Evolutionary conservation across 2,113 vertebrate genomes (phyloP), one percentile per base, ranked within the genome.

Genomic region (Periophthalmus modestus): DNA sequence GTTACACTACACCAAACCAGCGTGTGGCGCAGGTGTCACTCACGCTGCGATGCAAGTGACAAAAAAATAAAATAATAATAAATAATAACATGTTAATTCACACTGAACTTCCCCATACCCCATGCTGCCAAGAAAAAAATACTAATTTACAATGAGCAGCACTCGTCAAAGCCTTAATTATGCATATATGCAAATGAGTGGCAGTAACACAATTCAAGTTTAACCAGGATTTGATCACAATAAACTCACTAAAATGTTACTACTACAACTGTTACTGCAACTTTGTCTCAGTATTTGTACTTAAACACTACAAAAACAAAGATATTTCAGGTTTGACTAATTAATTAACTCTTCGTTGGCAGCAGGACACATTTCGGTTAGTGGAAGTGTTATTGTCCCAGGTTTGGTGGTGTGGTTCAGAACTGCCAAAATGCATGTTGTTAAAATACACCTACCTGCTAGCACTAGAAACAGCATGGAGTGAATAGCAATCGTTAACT

Each of bases 51-150:
- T 7, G 34, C 34, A 36, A 43, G 34, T 65, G 62, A 39, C 18
- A 65, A 65, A 65, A 62, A 62, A 62, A 62, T 62, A 62, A 62
- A 62, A 62, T 62, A 62, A 62, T 62, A 16, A 62, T 62, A 62
- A 62, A 62, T 62, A 62, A 62, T 62, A 62, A 18, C 62, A 65
- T 65, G 62, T 65, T 39, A 65, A 39, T 65, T 65, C 62, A 36
- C 62, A 65, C 33, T 12, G 34, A 65, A 34, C 24, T 34, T 62
- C 28, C 15, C 28, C 59, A 18, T 62, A 39, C 62, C 62, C 62
- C 62, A 65, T 65, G 62, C 34, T 65, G 62, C 62, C 62, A 43
- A 43, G 59, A 43, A 65, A 43, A 65, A n/a, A 39, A 39, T 65
- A 65, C 62, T 43, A 12, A 43, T 65, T 65, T 65, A 62, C 62